A percentile compares a stretch with the other conserved stretches of the same genome.
phyloP scores from a whole-genome alignment of 1,140 invertebrate species.

The Halesus radiatus region DNA sequence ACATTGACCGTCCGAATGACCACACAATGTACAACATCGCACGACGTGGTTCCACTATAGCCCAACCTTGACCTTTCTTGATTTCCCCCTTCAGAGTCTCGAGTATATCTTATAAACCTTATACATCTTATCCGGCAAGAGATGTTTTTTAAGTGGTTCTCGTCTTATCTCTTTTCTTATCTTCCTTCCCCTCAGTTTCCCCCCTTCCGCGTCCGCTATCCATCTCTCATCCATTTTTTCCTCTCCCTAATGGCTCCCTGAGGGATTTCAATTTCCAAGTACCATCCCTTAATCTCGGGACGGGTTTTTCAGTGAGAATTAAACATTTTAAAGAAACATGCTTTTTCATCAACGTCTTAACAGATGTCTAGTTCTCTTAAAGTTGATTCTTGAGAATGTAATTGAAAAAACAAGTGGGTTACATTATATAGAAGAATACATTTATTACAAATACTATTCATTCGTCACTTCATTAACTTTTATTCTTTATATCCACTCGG shows the following conservation, averaged over 20 bases:
- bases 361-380: too few species aligned
- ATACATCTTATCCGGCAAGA: background rate
- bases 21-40: too few species aligned
- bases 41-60: too few species aligned
- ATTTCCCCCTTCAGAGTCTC: background rate
- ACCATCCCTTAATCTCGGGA: slow-evolving; percentile 11
- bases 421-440: too few species aligned
- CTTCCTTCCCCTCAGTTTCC: background rate
- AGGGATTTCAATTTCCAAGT: slow-evolving; percentile 6
- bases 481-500: too few species aligned
- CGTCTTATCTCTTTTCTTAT: slow-evolving; percentile 10
- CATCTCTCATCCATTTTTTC: slow-evolving; percentile 21
- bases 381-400: too few species aligned
- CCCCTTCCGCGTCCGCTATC: slow-evolving; percentile 2
- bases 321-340: background rate
- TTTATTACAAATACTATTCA: too few species aligned
- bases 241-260: slow-evolving; percentile 6
- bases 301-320: background rate
- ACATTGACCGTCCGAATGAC: too few species aligned
- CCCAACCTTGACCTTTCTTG: background rate
- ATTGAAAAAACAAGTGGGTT: too few species aligned
- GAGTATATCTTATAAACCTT: background rate
- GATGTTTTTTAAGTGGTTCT: slow-evolving; percentile 31
- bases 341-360: background rate
- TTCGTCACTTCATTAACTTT: too few species aligned